Percentiles rank a stretch among this genome's conserved stretches.
Conservation (phyloP, 2,797 vertebrate genomes). For the Gymnoscopelus microlampas region DNA sequence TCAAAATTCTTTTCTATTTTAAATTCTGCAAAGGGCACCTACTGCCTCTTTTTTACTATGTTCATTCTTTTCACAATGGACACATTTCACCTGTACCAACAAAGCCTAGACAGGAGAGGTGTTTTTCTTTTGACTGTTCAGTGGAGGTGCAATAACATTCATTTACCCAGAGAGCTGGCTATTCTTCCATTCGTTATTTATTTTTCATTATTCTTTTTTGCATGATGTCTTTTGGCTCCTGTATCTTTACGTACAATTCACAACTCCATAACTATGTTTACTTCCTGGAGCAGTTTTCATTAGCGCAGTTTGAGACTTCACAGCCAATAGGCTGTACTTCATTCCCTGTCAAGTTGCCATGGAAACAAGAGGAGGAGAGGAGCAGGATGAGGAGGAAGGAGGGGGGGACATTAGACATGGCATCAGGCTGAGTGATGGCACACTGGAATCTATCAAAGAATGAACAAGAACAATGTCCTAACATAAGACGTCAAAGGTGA, state of each 20-base stretch:
- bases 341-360: conserved; percentile 79
- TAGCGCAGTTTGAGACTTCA: conserved; percentile 69
- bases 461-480: conserved; percentile 14
- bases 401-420: conserved; percentile 45
- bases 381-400: conserved; percentile 70
- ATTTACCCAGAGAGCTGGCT: no score
- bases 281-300: conserved; percentile 73
- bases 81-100: no score
- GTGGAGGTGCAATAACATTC: no score
- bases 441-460: conserved; percentile 34
- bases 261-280: conserved; percentile 20
- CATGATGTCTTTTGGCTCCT: conserved; percentile 1
- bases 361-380: conserved; percentile 78
- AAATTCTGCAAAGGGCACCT: no score
- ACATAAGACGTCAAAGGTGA: conserved; percentile 16
- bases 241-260: conserved; percentile 17
- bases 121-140: no score
- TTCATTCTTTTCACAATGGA: no score
- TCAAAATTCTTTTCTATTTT: no score
- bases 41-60: no score
- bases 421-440: conserved; percentile 49
- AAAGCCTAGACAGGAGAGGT: no score
- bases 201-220: not conserved
- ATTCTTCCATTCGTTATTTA: no score
- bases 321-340: conserved; percentile 72